These are phyloP conservation scores for Triops cancriformis DNA, from an alignment of 1,140 invertebrate species.

Conservation along the genomic window DNA sequence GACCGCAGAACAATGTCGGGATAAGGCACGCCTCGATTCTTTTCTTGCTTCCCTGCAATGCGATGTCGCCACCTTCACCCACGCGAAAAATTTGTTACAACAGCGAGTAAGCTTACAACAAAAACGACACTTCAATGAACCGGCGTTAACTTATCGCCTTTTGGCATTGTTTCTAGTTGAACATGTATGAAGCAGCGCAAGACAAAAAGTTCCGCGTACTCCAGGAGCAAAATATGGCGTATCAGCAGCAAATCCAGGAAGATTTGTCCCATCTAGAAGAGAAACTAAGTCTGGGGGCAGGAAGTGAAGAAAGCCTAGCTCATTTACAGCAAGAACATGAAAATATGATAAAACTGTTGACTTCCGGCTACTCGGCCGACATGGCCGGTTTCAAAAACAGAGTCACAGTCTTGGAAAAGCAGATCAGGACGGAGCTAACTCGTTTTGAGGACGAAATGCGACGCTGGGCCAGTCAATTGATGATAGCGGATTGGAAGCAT, in stretches of 20 bases:
- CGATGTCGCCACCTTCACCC: no score
- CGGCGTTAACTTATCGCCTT: no score
- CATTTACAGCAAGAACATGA: background rate
- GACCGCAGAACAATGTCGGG: no score
- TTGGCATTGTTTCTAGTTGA: background rate
- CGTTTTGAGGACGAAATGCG: background rate
- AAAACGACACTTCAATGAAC: no score
- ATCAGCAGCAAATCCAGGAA: background rate
- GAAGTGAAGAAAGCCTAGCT: background rate
- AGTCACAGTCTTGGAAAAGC: background rate
- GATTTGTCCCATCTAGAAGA: background rate
- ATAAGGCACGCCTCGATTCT: no score
- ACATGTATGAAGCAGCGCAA: background rate
- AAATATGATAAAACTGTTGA: background rate
- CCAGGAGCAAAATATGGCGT: background rate
- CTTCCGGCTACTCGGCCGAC: background rate
- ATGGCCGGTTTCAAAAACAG: background rate
- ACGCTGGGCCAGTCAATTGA: background rate
- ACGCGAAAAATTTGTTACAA: no score
- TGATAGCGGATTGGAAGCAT: background rate
- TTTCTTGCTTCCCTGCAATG: no score
- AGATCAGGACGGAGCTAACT: background rate
- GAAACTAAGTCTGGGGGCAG: background rate
- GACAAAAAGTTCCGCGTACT: background rate
- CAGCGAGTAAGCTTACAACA: no score